Percentiles rank a stretch among this genome's conserved stretches.
Conservation (phyloP, 2,888 invertebrate species). For the Diloba caeruleocephala region DNA sequence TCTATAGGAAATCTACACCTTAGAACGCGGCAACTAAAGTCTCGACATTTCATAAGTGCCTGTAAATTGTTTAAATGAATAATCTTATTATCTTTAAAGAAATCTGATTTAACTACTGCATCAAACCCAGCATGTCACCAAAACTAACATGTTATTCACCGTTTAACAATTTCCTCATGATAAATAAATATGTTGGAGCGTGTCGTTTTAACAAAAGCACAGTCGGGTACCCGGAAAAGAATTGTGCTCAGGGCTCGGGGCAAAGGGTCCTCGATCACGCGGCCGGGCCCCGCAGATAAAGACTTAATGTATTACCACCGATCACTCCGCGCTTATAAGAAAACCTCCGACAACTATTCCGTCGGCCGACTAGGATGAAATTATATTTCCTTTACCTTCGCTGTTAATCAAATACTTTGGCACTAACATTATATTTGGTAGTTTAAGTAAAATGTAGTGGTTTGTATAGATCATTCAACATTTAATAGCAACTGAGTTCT, state of each 20-base stretch:
- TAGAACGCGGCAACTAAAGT: too few species aligned
- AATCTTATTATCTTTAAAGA: too few species aligned
- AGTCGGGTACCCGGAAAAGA: constrained; percentile 20
- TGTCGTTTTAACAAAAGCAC: constrained; percentile 21
- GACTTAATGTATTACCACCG: constrained; percentile 46
- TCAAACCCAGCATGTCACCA: not conserved
- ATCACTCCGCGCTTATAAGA: constrained; percentile 45
- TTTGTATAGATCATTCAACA: too few species aligned
- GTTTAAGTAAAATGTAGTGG: too few species aligned
- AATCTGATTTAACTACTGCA: too few species aligned
- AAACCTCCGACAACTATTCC: constrained; percentile 38
- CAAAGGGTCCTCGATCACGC: constrained; percentile 30
- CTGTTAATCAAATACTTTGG: constrained; percentile 19
- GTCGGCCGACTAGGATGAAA: constrained; percentile 19
- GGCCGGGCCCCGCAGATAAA: constrained; percentile 43
- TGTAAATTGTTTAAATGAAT: too few species aligned
- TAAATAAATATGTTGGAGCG: not conserved
- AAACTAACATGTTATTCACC: not conserved
- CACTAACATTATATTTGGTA: not conserved
- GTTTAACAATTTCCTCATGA: not conserved
- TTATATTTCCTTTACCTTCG: constrained; percentile 13
- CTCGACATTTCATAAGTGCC: too few species aligned
- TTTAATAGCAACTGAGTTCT: too few species aligned
- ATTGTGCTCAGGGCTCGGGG: constrained; percentile 8
- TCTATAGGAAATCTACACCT: too few species aligned